These are phyloP conservation scores for Brenthis hecate DNA, from an alignment of 2,888 invertebrate species.

Conservation along the genomic window DNA sequence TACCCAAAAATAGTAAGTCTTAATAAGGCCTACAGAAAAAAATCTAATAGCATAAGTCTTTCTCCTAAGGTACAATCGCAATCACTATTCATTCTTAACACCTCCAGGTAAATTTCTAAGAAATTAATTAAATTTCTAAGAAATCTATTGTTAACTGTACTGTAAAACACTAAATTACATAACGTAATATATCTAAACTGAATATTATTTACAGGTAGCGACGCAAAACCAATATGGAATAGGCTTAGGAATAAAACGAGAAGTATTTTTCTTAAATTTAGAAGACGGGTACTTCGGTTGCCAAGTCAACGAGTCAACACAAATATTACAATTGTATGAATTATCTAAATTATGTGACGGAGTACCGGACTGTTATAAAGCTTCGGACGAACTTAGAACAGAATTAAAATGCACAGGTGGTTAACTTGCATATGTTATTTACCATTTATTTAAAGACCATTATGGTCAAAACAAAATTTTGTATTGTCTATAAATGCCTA, in stretches of 20 bases:
- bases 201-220: conserved; percentile 81
- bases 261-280: conserved; percentile 97
- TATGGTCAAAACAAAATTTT: too few species aligned
- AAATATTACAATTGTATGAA: conserved; percentile 96
- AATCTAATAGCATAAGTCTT: too few species aligned
- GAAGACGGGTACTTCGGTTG: conserved; percentile 99
- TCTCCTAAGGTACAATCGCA: too few species aligned
- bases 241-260: conserved; percentile 92
- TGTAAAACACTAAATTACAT: too few species aligned
- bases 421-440: conserved; percentile 44
- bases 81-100: too few species aligned
- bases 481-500: too few species aligned
- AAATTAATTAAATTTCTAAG: too few species aligned
- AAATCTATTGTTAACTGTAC: too few species aligned
- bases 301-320: conserved; percentile 97
- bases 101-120: too few species aligned
- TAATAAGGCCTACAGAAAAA: too few species aligned
- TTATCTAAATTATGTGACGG: conserved; percentile 97
- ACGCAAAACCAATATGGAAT: conserved; percentile 91
- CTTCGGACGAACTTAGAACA: conserved; percentile 93
- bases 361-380: conserved; percentile 93
- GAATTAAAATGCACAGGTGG: conserved; percentile 97
- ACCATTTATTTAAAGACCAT: too few species aligned
- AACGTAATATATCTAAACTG: neutral
- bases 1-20: too few species aligned